A percentile compares a stretch with the other conserved stretches of the same genome.
Evolutionary conservation across 2,113 vertebrate species (phyloP).

Genomic region (Aramus guarauna): DNA sequence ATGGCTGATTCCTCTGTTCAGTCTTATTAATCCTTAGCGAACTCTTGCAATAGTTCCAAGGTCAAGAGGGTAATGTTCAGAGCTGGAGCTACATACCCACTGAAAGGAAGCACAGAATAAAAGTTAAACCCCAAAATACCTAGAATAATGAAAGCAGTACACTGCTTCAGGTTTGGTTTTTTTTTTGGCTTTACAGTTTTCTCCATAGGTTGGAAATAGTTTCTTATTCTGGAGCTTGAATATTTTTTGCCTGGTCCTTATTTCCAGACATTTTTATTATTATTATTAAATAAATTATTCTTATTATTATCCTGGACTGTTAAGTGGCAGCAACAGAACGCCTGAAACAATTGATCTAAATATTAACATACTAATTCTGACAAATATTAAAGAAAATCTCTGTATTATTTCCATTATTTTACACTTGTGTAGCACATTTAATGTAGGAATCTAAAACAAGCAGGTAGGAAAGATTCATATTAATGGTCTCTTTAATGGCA

Average conservation of each 20-base stretch:
- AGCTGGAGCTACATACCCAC: neutral
- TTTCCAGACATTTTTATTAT: neutral
- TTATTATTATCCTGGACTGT: neutral
- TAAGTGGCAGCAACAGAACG: neutral
- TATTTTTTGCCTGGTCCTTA: neutral
- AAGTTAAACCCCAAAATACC: neutral
- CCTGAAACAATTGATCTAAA: neutral
- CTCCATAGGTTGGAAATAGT: neutral
- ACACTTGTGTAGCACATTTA: neutral
- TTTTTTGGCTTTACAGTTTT: neutral
- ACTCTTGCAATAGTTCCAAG: neutral
- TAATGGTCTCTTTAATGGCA: neutral
- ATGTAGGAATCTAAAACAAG: neutral
- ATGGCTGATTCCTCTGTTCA: neutral
- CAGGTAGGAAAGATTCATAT: neutral
- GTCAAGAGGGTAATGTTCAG: neutral
- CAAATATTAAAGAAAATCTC: neutral
- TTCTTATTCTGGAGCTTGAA: neutral
- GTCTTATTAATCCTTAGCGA: neutral
- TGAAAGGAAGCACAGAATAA: slow-evolving; percentile 6
- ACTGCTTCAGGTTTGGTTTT: neutral
- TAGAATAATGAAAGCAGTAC: neutral
- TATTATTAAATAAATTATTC: neutral
- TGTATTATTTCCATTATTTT: neutral
- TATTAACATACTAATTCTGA: neutral